Evolutionary conservation across 2,113 vertebrate genomes (phyloP).

Genomic region (Sander lucioperca): DNA sequence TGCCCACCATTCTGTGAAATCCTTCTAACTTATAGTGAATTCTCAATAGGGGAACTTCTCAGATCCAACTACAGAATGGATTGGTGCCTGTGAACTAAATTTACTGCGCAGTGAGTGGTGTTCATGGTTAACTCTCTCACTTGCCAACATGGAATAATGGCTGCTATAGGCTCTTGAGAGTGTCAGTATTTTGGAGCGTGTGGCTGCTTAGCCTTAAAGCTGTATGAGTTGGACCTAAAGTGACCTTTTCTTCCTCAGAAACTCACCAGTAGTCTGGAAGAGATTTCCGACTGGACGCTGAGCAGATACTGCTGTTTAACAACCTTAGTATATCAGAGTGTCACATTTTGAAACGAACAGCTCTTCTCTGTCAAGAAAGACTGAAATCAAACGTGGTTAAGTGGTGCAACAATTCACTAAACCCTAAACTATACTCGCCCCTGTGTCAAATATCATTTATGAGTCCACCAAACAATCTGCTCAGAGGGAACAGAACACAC

Average conservation of each 20-base stretch:
- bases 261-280: conserved; percentile 17
- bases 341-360: conserved; percentile 12
- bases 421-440: neutral
- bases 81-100: conserved; percentile 34
- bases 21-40: conserved; percentile 45
- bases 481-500: neutral
- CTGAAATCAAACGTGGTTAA: neutral
- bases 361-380: conserved; percentile 14
- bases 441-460: neutral
- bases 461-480: neutral
- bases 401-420: neutral
- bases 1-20: conserved; percentile 30
- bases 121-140: conserved; percentile 61
- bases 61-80: conserved; percentile 28
- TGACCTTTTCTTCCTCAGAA: conserved; percentile 39
- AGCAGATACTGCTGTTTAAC: conserved; percentile 7
- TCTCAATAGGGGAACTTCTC: conserved; percentile 46
- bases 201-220: conserved; percentile 52
- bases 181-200: conserved; percentile 45
- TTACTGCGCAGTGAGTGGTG: conserved; percentile 52
- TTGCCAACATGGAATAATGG: conserved; percentile 59
- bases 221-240: conserved; percentile 42
- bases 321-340: neutral
- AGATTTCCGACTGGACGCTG: neutral
- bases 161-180: conserved; percentile 37